Evolutionary conservation across 1,140 invertebrate genomes (phyloP), one percentile per base, ranked within the genome.

Genomic region (Coenobita brevimanus): DNA sequence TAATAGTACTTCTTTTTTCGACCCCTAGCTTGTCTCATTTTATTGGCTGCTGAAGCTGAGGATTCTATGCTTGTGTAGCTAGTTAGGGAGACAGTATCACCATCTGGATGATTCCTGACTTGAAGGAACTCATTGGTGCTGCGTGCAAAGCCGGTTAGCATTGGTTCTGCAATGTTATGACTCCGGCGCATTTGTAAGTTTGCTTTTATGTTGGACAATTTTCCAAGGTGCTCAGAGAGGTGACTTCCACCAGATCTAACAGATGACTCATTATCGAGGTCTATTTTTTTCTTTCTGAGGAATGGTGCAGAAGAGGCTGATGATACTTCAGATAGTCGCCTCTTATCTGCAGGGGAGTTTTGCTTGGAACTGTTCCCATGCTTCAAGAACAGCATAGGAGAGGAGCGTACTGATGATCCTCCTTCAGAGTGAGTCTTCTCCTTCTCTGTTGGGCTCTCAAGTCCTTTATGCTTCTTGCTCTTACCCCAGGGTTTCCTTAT

Each of bases 61-160:
- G 89, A 89, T 41, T 89, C 89, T 36, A 87, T 86, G 60, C 89
- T 89, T 0, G 89, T 89, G 64, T 76, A 82, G 46, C 89, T 89
- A 50, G 80, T 78, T 15, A 89, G 21, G 1, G 89, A 89, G 0
- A 82, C 50, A 38, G 69, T 33, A 33, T 89, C 89, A 2, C 79
- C 89, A 8, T 87, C 89, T 1, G 67, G 13, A 4, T 33, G 30
- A 3, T 36, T 6, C 54, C 33, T 75, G 15, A 62, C 8, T 3
- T 78, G 38, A 4, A 54, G 75, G 43, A 86, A 87, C 30, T 89
- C 89, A 60, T 79, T 67, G 57, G 54, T 54, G 76, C 82, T 83
- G 46, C 41, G 43, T 30, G 75, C 78, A 46, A 87, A 89, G 41
- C 85, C 69, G 15, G 84, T 89, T 64, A 89, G 50, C 50, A 60